Conservation (phyloP, 2,113 vertebrate species). For the Callipepla squamata region DNA sequence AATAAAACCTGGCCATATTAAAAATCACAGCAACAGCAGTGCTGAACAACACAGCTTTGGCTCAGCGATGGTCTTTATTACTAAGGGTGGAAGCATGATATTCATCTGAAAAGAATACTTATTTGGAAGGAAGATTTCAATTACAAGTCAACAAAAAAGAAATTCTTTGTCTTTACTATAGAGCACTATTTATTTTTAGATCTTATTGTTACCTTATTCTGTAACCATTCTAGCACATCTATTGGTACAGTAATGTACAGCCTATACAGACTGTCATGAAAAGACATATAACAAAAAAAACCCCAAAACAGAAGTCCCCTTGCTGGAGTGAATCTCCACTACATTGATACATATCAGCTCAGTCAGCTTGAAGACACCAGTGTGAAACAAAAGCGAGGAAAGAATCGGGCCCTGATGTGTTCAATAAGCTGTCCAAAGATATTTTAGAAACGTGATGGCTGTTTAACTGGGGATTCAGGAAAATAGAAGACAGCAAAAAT, state of each 20-base stretch:
- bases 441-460: not conserved
- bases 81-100: not conserved
- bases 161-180: not conserved
- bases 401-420: not conserved
- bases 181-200: not conserved
- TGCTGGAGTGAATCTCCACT: not conserved
- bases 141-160: not conserved
- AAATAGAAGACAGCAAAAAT: not conserved
- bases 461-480: not conserved
- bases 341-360: not conserved
- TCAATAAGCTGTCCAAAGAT: not conserved
- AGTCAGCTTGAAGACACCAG: not conserved
- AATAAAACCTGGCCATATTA: slow-evolving; percentile 52
- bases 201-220: not conserved
- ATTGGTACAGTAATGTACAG: not conserved
- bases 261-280: not conserved
- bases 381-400: not conserved
- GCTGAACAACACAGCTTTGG: not conserved
- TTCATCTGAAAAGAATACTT: not conserved
- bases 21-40: slow-evolving; percentile 37
- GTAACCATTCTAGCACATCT: not conserved
- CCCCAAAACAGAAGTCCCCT: slow-evolving; percentile 11
- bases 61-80: slow-evolving; percentile 1
- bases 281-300: not conserved
- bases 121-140: slow-evolving; percentile 2